Percentiles rank a stretch among this genome's conserved stretches.
These are phyloP conservation scores for Phataginus tricuspis DNA, from an alignment of 2,797 vertebrate genomes.

Conservation along the genomic window DNA sequence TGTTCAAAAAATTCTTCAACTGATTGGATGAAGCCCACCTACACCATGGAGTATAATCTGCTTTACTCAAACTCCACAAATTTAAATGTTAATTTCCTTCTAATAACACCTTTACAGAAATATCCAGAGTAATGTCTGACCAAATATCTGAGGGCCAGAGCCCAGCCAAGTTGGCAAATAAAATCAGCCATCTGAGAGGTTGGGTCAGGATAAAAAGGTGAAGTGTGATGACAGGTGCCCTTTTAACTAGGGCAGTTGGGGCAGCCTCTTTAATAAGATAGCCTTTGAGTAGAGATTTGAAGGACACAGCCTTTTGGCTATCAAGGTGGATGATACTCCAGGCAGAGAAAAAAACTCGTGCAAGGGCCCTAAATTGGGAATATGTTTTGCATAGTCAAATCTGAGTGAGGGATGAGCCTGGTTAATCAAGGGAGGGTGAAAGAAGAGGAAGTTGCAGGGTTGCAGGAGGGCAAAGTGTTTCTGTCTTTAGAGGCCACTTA, in stretches of 20 bases:
- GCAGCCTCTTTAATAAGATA: neutral
- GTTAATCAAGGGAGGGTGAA: fast-evolving
- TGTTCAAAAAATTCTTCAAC: neutral
- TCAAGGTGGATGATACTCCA: neutral
- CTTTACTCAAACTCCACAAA: neutral
- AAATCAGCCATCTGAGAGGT: neutral
- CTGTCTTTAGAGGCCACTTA: neutral
- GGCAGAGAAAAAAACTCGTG: neutral
- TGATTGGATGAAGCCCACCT: neutral
- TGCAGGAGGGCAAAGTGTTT: neutral
- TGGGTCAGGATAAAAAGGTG: neutral
- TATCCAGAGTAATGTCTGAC: neutral
- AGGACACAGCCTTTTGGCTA: neutral
- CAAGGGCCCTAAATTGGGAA: neutral
- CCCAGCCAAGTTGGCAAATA: neutral
- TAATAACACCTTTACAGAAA: neutral
- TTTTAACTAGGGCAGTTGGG: neutral
- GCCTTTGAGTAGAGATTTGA: neutral
- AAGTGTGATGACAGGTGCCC: no score
- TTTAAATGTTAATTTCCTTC: neutral
- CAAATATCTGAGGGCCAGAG: neutral
- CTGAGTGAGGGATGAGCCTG: no score
- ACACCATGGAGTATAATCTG: fast-evolving
- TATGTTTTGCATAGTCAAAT: neutral
- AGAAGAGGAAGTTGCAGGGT: neutral